Evolutionary conservation across 1,140 invertebrate genomes (phyloP).

Genomic region (Centruroides sculpturatus): DNA sequence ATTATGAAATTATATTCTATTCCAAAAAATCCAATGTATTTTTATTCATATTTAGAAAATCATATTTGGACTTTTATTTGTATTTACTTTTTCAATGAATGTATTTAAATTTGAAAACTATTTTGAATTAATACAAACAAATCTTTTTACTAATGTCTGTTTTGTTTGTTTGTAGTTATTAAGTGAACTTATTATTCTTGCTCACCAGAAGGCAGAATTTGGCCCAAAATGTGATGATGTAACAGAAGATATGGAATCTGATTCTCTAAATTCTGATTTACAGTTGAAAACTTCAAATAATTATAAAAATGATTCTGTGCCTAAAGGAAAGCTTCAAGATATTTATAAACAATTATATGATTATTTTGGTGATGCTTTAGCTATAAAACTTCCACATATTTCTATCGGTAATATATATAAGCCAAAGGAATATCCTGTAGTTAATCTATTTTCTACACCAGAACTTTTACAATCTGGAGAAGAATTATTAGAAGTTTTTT

Average conservation of each 20-base stretch:
- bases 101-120: too few relatives aligned
- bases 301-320: neutral
- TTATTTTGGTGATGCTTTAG: slow-evolving; percentile 28
- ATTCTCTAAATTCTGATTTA: too few relatives aligned
- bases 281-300: too few relatives aligned
- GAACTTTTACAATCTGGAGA: slow-evolving; percentile 25
- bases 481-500: slow-evolving; percentile 25
- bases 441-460: slow-evolving; percentile 18
- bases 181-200: slow-evolving; percentile 7
- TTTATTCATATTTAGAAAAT: too few relatives aligned
- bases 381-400: slow-evolving; percentile 19
- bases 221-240: slow-evolving; percentile 1
- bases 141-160: too few relatives aligned
- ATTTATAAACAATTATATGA: slow-evolving; percentile 26
- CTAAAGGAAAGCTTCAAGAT: neutral
- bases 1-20: too few relatives aligned
- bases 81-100: too few relatives aligned
- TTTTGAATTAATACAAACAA: too few relatives aligned
- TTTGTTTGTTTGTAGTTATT: neutral
- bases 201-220: slow-evolving; percentile 19
- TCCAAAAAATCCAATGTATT: too few relatives aligned
- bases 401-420: neutral
- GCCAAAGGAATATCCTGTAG: slow-evolving; percentile 14
- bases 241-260: neutral
- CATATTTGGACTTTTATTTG: too few relatives aligned